Conservation (phyloP, 2,113 vertebrate genomes). For the Elaphurus davidianus region DNA sequence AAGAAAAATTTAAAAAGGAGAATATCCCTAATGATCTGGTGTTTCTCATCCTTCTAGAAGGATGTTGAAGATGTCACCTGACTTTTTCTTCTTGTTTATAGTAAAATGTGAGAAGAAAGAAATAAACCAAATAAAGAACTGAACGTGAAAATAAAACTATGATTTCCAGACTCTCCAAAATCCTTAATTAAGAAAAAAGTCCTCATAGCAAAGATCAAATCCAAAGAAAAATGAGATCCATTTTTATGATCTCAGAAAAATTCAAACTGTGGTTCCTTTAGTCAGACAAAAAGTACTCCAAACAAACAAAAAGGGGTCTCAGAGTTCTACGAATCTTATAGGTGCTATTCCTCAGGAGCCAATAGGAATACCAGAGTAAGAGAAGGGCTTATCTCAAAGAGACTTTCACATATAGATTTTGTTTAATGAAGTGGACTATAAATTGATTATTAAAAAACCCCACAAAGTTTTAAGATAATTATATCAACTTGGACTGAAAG, state of each 20-base stretch:
- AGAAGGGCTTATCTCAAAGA: not conserved
- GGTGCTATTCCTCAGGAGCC: not conserved
- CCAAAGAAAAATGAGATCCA: not conserved
- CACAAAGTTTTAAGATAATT: conserved; percentile 9
- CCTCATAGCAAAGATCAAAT: conserved; percentile 1
- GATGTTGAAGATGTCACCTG: not conserved
- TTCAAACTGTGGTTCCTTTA: not conserved
- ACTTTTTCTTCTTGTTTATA: not conserved
- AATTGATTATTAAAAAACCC: not conserved
- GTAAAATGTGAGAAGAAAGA: conserved; percentile 24
- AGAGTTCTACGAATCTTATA: not conserved
- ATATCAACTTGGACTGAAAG: not conserved
- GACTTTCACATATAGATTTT: not conserved
- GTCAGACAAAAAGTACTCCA: not conserved
- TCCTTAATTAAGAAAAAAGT: not conserved
- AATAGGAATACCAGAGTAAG: not conserved
- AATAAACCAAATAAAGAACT: not conserved
- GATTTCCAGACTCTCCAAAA: not conserved
- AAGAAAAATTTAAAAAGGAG: not conserved
- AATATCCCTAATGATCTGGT: not conserved
- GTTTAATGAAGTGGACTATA: not conserved
- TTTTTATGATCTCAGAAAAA: not conserved
- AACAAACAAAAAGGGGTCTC: not conserved
- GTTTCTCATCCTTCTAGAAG: not conserved
- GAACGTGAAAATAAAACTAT: not conserved